Conservation (phyloP, 1,140 invertebrate species). For the Drosophila suzukii region DNA sequence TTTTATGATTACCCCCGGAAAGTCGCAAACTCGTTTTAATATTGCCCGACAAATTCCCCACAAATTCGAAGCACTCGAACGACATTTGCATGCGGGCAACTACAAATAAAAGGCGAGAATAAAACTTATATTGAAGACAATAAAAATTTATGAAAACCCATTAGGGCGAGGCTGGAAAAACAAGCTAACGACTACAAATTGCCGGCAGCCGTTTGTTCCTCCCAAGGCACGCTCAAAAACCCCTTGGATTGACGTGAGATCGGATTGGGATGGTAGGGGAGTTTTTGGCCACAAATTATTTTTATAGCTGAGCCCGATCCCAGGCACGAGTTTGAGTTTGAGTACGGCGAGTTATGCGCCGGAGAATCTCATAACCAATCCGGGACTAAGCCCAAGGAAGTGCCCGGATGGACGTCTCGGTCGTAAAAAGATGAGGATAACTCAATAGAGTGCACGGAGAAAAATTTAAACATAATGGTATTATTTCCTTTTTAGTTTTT, state of each 20-base stretch:
- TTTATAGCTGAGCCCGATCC: slow-evolving; percentile 75
- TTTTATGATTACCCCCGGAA: neutral
- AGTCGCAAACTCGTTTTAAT: slow-evolving; percentile 21
- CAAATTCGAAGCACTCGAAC: slow-evolving; percentile 51
- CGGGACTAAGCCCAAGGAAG: slow-evolving; percentile 62
- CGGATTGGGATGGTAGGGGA: slow-evolving; percentile 26
- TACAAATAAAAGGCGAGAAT: slow-evolving; percentile 32
- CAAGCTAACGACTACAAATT: slow-evolving; percentile 78
- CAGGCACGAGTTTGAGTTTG: slow-evolving; percentile 39
- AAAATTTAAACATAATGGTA: neutral
- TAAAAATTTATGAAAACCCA: slow-evolving; percentile 80
- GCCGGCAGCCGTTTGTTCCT: slow-evolving; percentile 53
- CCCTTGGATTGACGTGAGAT: slow-evolving; percentile 44
- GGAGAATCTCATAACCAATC: slow-evolving; percentile 59
- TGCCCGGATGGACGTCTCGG: slow-evolving; percentile 55
- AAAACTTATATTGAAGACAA: slow-evolving; percentile 77
- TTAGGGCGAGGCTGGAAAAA: slow-evolving; percentile 75
- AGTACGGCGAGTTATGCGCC: slow-evolving; percentile 65
- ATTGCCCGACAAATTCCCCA: slow-evolving; percentile 21
- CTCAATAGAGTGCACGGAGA: slow-evolving; percentile 1
- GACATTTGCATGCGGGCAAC: slow-evolving; percentile 62
- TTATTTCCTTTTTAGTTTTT: no score
- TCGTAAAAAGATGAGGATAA: slow-evolving; percentile 61
- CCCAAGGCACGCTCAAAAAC: slow-evolving; percentile 28
- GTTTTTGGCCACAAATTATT: slow-evolving; percentile 79